phyloP scores from a whole-genome alignment of 1,140 invertebrate species.

The Zaprionus capensis region DNA sequence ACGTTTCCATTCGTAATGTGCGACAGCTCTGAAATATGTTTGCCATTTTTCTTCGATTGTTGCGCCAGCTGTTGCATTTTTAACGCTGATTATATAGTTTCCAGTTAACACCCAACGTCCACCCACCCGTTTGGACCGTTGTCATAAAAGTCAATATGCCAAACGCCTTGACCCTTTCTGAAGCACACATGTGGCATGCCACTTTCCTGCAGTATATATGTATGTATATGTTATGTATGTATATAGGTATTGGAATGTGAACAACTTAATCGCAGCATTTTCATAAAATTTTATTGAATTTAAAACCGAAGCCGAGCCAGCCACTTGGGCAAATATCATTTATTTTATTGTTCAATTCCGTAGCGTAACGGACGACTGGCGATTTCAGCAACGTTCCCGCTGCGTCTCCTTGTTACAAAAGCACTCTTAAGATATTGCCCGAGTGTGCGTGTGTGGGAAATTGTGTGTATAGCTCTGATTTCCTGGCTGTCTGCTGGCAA shows the following conservation, averaged over 20 bases:
- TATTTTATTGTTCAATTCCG: conserved; percentile 83
- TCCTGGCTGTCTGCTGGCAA: conserved; percentile 70
- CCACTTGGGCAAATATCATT: conserved; percentile 82
- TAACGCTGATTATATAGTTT: conserved; percentile 77
- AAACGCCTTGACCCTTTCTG: conserved; percentile 73
- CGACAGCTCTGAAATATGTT: conserved; percentile 39
- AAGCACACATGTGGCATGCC: conserved; percentile 53
- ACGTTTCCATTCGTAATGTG: conserved; percentile 38
- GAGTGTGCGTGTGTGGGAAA: conserved; percentile 7
- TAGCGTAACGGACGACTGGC: conserved; percentile 59
- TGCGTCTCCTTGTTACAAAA: conserved; percentile 50
- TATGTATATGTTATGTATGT: background rate
- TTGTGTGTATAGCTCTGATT: conserved; percentile 63
- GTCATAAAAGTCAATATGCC: conserved; percentile 75
- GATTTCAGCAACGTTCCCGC: conserved; percentile 51
- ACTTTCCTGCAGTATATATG: background rate
- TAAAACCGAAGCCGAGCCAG: conserved; percentile 69
- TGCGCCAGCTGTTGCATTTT: conserved; percentile 77
- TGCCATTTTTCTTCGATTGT: conserved; percentile 58
- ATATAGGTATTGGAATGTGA: conserved; percentile 11
- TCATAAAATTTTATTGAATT: conserved; percentile 83
- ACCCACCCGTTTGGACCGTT: conserved; percentile 44
- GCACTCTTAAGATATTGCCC: conserved; percentile 30
- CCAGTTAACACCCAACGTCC: conserved; percentile 16
- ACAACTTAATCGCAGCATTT: conserved; percentile 79